Base-by-base conservation (phyloP, 64 coral and sea anemone genomes). In the Montipora cactus region DNA sequence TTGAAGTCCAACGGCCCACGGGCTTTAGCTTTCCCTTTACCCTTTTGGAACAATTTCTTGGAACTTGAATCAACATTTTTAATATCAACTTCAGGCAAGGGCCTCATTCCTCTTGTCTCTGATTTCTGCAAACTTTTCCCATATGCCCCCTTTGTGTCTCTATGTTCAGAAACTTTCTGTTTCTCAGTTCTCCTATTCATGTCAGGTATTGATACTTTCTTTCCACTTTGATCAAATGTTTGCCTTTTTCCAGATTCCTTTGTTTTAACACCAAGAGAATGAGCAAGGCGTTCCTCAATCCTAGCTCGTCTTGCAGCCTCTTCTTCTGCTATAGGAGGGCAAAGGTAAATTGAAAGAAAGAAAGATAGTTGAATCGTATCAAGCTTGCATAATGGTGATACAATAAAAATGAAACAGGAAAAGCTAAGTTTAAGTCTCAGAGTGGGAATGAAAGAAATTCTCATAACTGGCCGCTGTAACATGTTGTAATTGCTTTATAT, bases 241-340 rank as follows among this genome's bases (percentile, higher is more conserved):
- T 62, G 19, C 10, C 15, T 64, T 7, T 85, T 71, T 11, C 6
- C 19, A 70, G 62, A 49, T 8, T 85, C 82, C 67, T 18, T 70
- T 14, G 19, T 85, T 47, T 85, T 85, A 49, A 3, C n/a, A 18
- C 82, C 82, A 19, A 71, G 44, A 67, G 82, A 85, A 20, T 70
- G 82, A 49, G 64, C 66, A 37, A 85, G 46, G 10, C 82, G 82
- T 50, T 85, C 82, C 15, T 85, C 59, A 50, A 85, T 85, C 12
- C 82, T 85, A 20, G 82, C 82, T 49, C 82, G 61, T 50, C 46
- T 85, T 85, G 82, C 82, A 49, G 82, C 64, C 14, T 85, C 82
- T 70, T 85, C 82, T 15, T 85, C 82, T 47, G 82, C 82, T 85
- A 47, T 44, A 70, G 4, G 4, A 12, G 45, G 6, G 4, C 14